Conservation (phyloP, 2,797 vertebrate species). For the Alcedo atthis region DNA sequence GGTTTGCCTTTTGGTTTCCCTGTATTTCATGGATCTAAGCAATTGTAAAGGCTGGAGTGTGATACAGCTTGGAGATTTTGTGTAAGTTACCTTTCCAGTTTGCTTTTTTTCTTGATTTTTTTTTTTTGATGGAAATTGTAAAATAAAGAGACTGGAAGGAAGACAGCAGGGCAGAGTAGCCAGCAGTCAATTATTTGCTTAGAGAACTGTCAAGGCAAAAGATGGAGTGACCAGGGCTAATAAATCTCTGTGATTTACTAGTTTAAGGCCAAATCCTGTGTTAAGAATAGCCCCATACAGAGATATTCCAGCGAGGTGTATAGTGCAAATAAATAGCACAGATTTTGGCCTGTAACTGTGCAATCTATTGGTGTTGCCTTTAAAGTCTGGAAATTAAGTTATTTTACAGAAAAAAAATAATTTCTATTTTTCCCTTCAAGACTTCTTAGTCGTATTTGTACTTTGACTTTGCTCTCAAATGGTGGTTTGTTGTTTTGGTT, state of each 20-base stretch:
- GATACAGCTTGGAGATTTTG: not conserved
- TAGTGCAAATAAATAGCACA: not conserved
- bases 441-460: not conserved
- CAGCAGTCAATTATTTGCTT: not conserved
- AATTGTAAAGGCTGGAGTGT: not conserved
- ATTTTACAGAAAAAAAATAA: not conserved
- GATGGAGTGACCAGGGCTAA: not conserved
- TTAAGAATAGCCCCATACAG: not conserved
- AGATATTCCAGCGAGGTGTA: not conserved
- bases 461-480: not conserved
- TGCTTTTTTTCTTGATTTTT: conserved; percentile 4
- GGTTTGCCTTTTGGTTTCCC: conserved; percentile 8
- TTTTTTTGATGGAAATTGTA: conserved; percentile 21
- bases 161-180: not conserved
- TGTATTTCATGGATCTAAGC: conserved; percentile 10
- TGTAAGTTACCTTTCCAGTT: not conserved
- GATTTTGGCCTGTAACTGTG: not conserved
- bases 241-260: not conserved
- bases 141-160: conserved; percentile 22
- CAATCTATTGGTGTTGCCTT: not conserved
- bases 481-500: not conserved
- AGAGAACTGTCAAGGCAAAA: not conserved
- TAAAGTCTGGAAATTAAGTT: not conserved
- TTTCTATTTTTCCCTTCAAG: not conserved
- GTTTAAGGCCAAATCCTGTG: not conserved